phyloP scores from a whole-genome alignment of 2,888 invertebrate species.

The Meiosimyza platycephala region DNA sequence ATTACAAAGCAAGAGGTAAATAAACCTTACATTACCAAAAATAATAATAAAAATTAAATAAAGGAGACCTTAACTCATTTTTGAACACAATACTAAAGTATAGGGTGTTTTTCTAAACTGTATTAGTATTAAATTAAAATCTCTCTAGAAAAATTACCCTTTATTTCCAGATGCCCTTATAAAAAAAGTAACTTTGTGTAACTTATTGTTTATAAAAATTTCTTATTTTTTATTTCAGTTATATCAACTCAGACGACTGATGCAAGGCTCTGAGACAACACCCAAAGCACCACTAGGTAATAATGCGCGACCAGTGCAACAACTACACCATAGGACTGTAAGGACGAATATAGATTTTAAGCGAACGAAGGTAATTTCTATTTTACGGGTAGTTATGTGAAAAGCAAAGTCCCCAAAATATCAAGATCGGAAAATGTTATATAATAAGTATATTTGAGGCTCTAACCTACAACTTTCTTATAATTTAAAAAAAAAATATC shows the following conservation, averaged over 20 bases:
- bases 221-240: constrained; percentile 70
- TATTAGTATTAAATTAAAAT: no score
- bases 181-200: background rate
- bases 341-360: constrained; percentile 97
- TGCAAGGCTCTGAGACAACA: constrained; percentile 87
- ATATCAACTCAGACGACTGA: constrained; percentile 86
- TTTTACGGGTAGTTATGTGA: no score
- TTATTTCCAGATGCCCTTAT: background rate
- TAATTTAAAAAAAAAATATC: no score
- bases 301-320: constrained; percentile 94
- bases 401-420: no score
- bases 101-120: no score
- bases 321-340: constrained; percentile 91
- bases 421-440: no score
- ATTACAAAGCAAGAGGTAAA: constrained; percentile 93
- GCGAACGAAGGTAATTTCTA: constrained; percentile 70
- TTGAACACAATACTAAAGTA: no score
- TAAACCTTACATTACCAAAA: background rate
- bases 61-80: background rate
- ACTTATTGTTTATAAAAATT: constrained; percentile 5
- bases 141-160: no score
- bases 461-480: no score
- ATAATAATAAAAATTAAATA: no score
- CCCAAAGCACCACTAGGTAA: constrained; percentile 94
- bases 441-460: no score